Conservation (phyloP, 2,888 invertebrate genomes). For the Heliconius cydno region DNA sequence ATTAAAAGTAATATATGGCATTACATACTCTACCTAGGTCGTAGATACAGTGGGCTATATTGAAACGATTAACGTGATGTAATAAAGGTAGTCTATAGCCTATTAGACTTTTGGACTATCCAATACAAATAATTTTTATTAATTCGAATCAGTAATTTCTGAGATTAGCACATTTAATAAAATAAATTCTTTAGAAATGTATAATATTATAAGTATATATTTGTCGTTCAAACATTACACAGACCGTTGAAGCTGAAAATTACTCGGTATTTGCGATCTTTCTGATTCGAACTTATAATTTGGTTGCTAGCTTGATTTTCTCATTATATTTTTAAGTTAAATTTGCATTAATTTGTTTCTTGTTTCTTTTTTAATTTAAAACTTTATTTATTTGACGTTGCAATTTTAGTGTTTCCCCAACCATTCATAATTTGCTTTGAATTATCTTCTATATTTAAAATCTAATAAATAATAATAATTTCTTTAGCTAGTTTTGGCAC, state of each 20-base stretch:
- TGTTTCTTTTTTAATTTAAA: neutral
- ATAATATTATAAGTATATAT: neutral
- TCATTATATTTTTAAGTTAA: neutral
- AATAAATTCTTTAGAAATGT: neutral
- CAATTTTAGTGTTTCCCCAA: too few relatives aligned
- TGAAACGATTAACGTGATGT: neutral
- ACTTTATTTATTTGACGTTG: neutral
- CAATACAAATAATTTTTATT: neutral
- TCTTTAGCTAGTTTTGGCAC: too few relatives aligned
- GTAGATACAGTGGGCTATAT: neutral
- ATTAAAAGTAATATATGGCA: too few relatives aligned
- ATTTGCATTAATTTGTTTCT: neutral
- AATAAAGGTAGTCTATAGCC: neutral
- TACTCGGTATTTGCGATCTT: conserved; percentile 31
- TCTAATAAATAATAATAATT: neutral
- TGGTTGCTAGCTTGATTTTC: conserved; percentile 3
- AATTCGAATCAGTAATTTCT: neutral
- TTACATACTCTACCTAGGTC: too few relatives aligned
- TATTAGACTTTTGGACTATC: neutral
- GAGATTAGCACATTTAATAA: neutral
- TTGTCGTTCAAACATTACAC: conserved; percentile 33
- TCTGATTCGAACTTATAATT: conserved; percentile 8
- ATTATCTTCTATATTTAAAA: neutral
- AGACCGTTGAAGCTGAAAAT: conserved; percentile 38
- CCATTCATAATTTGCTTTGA: neutral